Percentiles rank a stretch among this genome's conserved stretches.
These are phyloP conservation scores for Anomalospiza imberbis DNA, from an alignment of 2,797 vertebrate species.

Conservation along the genomic window DNA sequence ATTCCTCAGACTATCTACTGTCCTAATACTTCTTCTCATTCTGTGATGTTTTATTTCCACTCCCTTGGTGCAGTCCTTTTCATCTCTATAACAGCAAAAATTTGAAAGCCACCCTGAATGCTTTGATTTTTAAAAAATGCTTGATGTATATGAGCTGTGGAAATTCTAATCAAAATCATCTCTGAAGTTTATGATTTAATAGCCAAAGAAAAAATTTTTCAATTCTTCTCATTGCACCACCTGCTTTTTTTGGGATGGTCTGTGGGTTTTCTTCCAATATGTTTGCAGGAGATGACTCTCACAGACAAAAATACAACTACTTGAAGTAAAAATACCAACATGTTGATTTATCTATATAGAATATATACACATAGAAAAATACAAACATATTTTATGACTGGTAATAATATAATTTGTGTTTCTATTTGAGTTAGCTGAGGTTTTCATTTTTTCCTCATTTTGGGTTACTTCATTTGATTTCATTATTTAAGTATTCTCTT, in stretches of 20 bases:
- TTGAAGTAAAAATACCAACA: neutral
- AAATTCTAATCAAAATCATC: constrained; percentile 6
- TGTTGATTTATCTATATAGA: neutral
- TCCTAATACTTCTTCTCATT: neutral
- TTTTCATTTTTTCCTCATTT: neutral
- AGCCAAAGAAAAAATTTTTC: neutral
- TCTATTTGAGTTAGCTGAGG: neutral
- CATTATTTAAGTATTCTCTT: neutral
- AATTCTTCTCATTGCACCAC: neutral
- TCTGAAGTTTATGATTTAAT: neutral
- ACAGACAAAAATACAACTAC: neutral
- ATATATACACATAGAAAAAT: neutral
- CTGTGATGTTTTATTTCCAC: neutral
- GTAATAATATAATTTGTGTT: neutral
- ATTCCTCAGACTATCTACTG: neutral
- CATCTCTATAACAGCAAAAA: neutral
- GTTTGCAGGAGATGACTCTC: neutral
- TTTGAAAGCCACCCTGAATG: neutral
- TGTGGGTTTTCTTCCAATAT: neutral
- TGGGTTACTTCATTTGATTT: neutral
- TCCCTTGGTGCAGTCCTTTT: neutral
- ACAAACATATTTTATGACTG: neutral
- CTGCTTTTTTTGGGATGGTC: neutral
- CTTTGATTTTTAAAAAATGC: constrained; percentile 19
- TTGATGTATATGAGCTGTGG: neutral